These are phyloP conservation scores for Erythrolamprus reginae DNA, from an alignment of 2,113 vertebrate species.

Conservation along the genomic window DNA sequence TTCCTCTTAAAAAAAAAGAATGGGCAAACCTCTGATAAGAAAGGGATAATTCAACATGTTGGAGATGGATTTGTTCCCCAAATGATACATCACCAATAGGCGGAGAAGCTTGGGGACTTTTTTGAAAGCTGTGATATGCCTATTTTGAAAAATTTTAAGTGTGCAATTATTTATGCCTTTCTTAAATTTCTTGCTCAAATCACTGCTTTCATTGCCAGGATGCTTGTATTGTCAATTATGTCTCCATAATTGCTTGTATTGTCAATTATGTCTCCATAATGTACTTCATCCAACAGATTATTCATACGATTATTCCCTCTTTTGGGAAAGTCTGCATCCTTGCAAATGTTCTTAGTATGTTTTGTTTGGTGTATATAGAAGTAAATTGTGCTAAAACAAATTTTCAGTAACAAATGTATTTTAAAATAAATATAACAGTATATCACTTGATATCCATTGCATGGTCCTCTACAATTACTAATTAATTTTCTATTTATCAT, in stretches of 20 bases:
- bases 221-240: background rate
- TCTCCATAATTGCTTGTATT: background rate
- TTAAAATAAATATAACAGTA: background rate
- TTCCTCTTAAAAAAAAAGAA: background rate
- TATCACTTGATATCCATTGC: background rate
- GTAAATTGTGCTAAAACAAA: background rate
- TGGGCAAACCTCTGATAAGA: background rate
- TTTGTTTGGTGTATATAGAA: background rate
- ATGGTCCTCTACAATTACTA: background rate
- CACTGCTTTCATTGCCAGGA: background rate
- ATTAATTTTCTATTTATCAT: background rate
- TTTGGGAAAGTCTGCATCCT: background rate
- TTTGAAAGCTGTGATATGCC: background rate
- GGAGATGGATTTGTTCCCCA: background rate
- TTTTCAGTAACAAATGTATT: background rate
- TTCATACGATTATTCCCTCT: background rate
- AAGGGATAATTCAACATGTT: background rate
- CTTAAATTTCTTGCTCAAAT: background rate
- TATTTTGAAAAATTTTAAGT: background rate
- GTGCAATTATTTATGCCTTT: background rate
- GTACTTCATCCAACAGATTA: background rate
- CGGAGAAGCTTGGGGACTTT: background rate
- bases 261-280: background rate
- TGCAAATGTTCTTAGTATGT: background rate
- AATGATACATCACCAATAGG: background rate